Base-by-base conservation (phyloP, 2,888 invertebrate species). In the Amphipyra tragopoginis region DNA sequence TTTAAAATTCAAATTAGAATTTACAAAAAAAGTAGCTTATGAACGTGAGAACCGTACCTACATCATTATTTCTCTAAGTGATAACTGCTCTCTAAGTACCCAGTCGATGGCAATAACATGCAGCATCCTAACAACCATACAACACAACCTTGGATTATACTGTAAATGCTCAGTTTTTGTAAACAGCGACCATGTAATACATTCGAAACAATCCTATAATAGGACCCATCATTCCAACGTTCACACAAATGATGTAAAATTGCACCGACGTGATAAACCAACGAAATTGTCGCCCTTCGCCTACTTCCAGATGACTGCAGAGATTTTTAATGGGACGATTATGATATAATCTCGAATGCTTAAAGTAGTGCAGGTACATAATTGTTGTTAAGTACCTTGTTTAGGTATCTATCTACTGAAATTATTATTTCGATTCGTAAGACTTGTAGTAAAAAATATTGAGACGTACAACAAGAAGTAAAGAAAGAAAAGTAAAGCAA, bases 281-380 rank as follows among this genome's bases (percentile, higher is more conserved):
- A 77, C 69, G 43, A 81, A 82, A 83, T 82, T 72, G 72, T 40
- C 69, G 83, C 77, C 87, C 86, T 85, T 87, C 81, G 76, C 82
- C 83, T 81, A 82, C 74, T 79, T 82, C 61, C 36, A 52, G 56
- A 51, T 53, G 38, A 57, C 50, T 56, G 45, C 59, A 48, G 54
- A 56, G 67, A 61, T 58, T 63, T 36, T 57, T 49, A 66, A 66
- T 62, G 39, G 38, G 44, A 57, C 40, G 45, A 47, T 65, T 60
- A 53, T 62, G 53, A 65, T 56, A 54, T 57, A 58, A 74, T 60
- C 44, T 59, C 44, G 45, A 55, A 33, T 44, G 38, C 14, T 55
- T 6, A 42, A 42, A 61, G 44, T 54, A 44, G 42, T 54, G 38
- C 44, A 34, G 33, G 21, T 33, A 10, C 1, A 2, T 11, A 5